phyloP scores from a whole-genome alignment of 2,113 vertebrate genomes.

The Neotragus moschatus region DNA sequence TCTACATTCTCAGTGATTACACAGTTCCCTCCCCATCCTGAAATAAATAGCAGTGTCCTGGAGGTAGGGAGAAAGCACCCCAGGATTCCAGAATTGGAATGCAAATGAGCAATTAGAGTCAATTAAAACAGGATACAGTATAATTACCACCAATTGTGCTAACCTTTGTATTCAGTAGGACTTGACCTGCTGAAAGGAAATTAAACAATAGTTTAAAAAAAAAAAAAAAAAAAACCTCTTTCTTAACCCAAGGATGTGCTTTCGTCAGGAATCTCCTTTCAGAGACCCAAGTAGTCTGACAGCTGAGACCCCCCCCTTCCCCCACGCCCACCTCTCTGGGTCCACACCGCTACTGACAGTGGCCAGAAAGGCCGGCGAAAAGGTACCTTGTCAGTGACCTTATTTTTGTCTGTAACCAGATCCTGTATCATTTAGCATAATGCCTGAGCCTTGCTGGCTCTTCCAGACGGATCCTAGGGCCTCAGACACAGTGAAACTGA shows the following conservation, averaged over 20 bases:
- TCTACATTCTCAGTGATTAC: constrained; percentile 67
- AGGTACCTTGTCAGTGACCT: constrained; percentile 46
- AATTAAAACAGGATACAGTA: constrained; percentile 82
- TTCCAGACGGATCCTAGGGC: not conserved
- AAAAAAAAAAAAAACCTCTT: not conserved
- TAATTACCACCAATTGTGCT: constrained; percentile 83
- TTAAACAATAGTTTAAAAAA: constrained; percentile 71
- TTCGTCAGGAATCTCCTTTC: not conserved
- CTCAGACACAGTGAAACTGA: not conserved
- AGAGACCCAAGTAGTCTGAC: not conserved
- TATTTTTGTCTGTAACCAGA: not conserved
- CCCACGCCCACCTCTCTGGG: not conserved
- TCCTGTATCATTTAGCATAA: not conserved
- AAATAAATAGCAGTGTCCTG: constrained; percentile 68
- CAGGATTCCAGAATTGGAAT: constrained; percentile 77
- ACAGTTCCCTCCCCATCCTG: constrained; percentile 67
- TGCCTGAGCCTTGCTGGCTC: not conserved
- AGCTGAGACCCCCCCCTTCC: not conserved
- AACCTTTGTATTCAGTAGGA: constrained; percentile 79
- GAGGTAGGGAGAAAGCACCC: constrained; percentile 65
- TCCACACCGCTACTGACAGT: not conserved
- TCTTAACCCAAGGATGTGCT: constrained; percentile 2
- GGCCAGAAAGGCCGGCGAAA: not conserved
- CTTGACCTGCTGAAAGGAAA: constrained; percentile 73
- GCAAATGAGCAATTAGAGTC: constrained; percentile 85